Evolutionary conservation across 1,140 invertebrate genomes (phyloP).

Genomic region (Lepidurus packardi): DNA sequence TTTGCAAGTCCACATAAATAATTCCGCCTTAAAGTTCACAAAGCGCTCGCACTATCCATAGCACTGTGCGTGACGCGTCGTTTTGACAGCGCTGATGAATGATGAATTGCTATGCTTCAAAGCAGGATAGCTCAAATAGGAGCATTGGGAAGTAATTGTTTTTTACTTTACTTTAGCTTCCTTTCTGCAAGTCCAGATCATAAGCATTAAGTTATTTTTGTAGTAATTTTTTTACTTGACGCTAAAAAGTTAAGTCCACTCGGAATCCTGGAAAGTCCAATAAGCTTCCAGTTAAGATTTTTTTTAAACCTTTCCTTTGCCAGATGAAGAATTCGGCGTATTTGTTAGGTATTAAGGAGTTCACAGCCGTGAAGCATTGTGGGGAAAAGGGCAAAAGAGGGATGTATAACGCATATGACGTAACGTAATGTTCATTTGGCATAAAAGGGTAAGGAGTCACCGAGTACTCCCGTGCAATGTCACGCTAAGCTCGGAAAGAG

Average conservation of each 20-base stretch:
- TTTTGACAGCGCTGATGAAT: constrained; percentile 6
- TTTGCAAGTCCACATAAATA: background rate
- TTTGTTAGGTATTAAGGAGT: background rate
- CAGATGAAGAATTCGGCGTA: background rate
- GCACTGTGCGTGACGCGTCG: background rate
- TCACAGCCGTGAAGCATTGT: background rate
- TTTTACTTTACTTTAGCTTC: too few species aligned
- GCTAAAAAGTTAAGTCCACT: too few species aligned
- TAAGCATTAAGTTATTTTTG: too few species aligned
- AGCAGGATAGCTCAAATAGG: too few species aligned
- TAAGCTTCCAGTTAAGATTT: too few species aligned
- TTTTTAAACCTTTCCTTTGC: background rate
- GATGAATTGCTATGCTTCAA: background rate
- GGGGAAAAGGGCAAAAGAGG: background rate
- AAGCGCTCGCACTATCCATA: background rate
- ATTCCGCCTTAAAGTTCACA: background rate
- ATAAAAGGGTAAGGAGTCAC: background rate
- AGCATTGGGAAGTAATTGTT: too few species aligned
- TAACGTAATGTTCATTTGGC: background rate
- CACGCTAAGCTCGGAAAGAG: background rate
- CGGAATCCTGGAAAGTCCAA: too few species aligned
- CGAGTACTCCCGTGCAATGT: background rate
- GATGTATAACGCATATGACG: background rate
- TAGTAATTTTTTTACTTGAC: too few species aligned
- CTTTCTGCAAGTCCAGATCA: too few species aligned